Evolutionary conservation across 1,140 invertebrate species (phyloP), one percentile per base, ranked within the genome.

Genomic region (Telenomus remus): DNA sequence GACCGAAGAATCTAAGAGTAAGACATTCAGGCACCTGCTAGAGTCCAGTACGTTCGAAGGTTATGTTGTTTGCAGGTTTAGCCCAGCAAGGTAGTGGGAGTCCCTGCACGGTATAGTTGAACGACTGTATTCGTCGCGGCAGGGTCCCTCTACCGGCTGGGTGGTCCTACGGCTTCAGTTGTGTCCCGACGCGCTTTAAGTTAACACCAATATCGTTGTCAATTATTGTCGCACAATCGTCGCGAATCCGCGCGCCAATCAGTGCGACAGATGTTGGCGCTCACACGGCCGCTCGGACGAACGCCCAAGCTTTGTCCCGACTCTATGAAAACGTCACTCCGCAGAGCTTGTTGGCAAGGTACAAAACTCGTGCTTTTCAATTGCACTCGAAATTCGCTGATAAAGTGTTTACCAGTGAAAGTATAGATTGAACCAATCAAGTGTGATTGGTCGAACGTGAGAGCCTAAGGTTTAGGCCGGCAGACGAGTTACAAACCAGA

Each of bases 131-230:
- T 81, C 72, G 72, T 79, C 76, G 77, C 78, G 72, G 77, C 80
- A 81, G 85, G 85, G 80, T 82, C 85, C 82, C 83, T 81, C 79
- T 75, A 69, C 87, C 85, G 86, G 84, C 86, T 88, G 87, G 86
- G 86, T 88, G 87, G 87, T 88, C 87, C 87, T 86, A 87, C 86
- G 79, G 86, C 84, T 85, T 88, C 86, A 88, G 87, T 88, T 87
- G 85, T 86, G 82, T 84, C 85, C 82, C 82, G 86, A 86, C 87
- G 86, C 87, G 87, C 85, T 82, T 86, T 82, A 85, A 86, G 87
- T 84, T 82, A 87, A 84, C 84, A 88, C 84, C 84, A 79, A 80
- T 77, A 85, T 82, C 74, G 79, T 76, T 19, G 11, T 79, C 73
- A 78, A 51, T 69, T 73, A 79, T 73, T 47, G 72, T 79, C 69